phyloP scores from a whole-genome alignment of 2,888 invertebrate genomes.

The Tetragonisca angustula region DNA sequence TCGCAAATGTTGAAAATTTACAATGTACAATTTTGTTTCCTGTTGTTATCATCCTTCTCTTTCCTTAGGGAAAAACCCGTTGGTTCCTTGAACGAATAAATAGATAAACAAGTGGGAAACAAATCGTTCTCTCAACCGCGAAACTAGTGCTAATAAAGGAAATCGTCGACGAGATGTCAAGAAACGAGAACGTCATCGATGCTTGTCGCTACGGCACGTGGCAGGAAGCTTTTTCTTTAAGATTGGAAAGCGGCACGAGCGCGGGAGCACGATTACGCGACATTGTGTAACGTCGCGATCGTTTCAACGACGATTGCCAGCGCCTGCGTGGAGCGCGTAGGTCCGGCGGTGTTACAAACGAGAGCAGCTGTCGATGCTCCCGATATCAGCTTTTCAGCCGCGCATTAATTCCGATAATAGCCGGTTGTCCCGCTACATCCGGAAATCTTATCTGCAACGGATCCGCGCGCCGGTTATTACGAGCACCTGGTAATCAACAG shows the following conservation, averaged over 20 bases:
- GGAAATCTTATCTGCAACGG: constrained; percentile 29
- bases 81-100: too few relatives aligned
- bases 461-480: constrained; percentile 28
- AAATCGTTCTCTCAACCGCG: too few relatives aligned
- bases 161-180: too few relatives aligned
- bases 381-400: constrained; percentile 30
- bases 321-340: neutral
- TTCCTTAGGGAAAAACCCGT: too few relatives aligned
- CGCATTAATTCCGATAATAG: neutral
- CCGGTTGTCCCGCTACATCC: constrained; percentile 4
- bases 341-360: constrained; percentile 18
- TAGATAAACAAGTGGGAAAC: too few relatives aligned
- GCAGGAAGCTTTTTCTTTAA: constrained; percentile 54
- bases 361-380: constrained; percentile 27
- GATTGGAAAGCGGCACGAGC: constrained; percentile 30
- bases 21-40: too few relatives aligned
- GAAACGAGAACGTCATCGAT: constrained; percentile 4
- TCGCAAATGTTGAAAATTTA: too few relatives aligned
- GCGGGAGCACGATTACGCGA: constrained; percentile 40
- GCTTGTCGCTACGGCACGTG: neutral
- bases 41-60: too few relatives aligned
- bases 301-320: constrained; percentile 54
- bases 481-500: constrained; percentile 6
- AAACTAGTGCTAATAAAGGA: too few relatives aligned
- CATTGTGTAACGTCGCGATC: constrained; percentile 58